phyloP scores from a whole-genome alignment of 2,888 invertebrate genomes.

The Drosophila siamana region DNA sequence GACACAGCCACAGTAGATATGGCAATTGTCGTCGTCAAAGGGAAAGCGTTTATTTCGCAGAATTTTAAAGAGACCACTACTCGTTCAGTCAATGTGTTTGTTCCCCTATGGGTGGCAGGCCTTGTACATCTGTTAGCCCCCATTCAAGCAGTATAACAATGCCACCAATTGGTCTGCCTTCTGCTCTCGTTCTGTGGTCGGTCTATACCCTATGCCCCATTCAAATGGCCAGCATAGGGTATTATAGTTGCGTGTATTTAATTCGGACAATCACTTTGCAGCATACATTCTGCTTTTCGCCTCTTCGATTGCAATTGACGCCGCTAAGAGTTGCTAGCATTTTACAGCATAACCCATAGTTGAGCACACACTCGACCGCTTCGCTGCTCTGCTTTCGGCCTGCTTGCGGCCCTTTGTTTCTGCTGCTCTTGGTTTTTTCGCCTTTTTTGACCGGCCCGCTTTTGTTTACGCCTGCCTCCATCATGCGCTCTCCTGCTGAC shows the following conservation, averaged over 20 bases:
- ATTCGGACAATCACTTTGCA: no score
- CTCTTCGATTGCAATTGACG: no score
- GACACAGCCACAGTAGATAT: not conserved
- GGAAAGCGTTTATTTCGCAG: constrained; percentile 62
- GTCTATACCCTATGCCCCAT: not conserved
- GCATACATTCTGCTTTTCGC: no score
- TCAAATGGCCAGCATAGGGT: not conserved
- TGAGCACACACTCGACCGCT: not conserved
- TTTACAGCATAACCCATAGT: not conserved
- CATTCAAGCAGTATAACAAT: constrained; percentile 38
- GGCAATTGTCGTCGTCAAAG: constrained; percentile 25
- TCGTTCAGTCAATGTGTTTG: not conserved
- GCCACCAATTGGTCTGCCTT: constrained; percentile 44
- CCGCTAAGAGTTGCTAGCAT: not conserved
- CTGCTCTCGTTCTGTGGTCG: constrained; percentile 3
- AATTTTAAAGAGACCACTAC: constrained; percentile 30
- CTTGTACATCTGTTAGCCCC: not conserved
- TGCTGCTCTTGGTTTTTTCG: constrained; percentile 4
- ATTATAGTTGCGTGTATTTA: no score
- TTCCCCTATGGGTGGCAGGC: not conserved
- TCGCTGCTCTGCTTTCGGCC: constrained; percentile 22
- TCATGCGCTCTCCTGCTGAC: not conserved
- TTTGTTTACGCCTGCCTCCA: constrained; percentile 35
- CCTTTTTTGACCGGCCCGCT: constrained; percentile 21
- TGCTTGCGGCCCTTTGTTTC: constrained; percentile 43